Evolutionary conservation across 1,140 invertebrate species (phyloP).

Genomic region (Zaprionus gabonicus): DNA sequence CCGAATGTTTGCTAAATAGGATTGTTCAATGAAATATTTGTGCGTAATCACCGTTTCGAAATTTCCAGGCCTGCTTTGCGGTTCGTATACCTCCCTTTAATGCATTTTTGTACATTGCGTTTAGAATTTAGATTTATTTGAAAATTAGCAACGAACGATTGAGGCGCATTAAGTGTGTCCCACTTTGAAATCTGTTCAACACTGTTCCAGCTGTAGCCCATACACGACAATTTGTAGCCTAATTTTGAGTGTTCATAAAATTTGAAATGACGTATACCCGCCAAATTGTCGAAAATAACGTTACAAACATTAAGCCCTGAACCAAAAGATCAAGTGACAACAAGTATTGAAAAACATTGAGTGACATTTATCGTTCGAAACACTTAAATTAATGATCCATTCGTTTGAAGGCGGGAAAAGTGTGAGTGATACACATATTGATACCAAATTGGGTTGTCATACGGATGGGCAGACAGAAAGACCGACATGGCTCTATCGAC

Average conservation of each 20-base stretch:
- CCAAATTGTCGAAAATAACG: no score
- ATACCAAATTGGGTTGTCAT: no score
- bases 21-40: conserved; percentile 39
- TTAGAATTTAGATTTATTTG: conserved; percentile 11
- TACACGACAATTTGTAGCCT: neutral
- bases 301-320: no score
- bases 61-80: conserved; percentile 78
- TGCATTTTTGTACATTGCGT: conserved; percentile 77
- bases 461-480: no score
- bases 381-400: no score
- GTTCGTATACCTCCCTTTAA: conserved; percentile 73
- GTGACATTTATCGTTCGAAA: no score
- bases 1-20: conserved; percentile 13
- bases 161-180: conserved; percentile 18
- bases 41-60: conserved; percentile 72
- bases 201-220: neutral
- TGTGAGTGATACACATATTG: no score
- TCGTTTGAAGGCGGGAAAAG: no score
- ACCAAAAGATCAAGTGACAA: no score
- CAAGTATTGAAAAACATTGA: no score
- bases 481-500: no score
- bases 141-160: conserved; percentile 25
- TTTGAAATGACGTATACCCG: no score
- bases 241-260: neutral
- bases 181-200: conserved; percentile 14